Evolutionary conservation across 2,797 vertebrate genomes (phyloP).

Genomic region (Cyclura pinguis): DNA sequence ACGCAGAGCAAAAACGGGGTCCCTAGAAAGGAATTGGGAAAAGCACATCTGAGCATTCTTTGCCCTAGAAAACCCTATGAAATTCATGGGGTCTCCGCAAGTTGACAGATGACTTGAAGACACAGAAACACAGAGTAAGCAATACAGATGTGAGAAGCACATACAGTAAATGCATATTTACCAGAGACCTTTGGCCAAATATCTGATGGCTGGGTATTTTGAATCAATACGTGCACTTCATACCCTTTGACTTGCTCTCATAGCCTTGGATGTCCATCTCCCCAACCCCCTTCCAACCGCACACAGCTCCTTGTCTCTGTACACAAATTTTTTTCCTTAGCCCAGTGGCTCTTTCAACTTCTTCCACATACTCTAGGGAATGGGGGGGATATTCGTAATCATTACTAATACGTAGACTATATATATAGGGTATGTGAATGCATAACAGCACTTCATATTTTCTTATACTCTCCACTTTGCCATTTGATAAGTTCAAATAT

Average conservation of each 20-base stretch:
- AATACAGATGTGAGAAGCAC: neutral
- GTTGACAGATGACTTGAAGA: too few species aligned
- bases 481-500: conserved; percentile 1
- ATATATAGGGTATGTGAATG: neutral
- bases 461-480: neutral
- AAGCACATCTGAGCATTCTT: too few species aligned
- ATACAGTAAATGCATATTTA: neutral
- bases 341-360: neutral
- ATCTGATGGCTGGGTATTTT: conserved; percentile 3
- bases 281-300: neutral
- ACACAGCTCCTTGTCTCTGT: neutral
- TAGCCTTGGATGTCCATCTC: neutral
- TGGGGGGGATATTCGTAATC: too few species aligned
- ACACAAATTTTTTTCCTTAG: neutral
- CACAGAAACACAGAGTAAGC: too few species aligned
- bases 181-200: neutral
- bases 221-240: neutral
- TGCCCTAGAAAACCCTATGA: too few species aligned
- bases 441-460: neutral
- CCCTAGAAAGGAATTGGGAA: neutral
- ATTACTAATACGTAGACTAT: neutral
- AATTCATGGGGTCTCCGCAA: too few species aligned
- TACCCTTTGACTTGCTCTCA: neutral
- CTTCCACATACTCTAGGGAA: too few species aligned
- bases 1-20: neutral